phyloP scores from a whole-genome alignment of 2,888 invertebrate genomes.

The Clepsis dumicolana region DNA sequence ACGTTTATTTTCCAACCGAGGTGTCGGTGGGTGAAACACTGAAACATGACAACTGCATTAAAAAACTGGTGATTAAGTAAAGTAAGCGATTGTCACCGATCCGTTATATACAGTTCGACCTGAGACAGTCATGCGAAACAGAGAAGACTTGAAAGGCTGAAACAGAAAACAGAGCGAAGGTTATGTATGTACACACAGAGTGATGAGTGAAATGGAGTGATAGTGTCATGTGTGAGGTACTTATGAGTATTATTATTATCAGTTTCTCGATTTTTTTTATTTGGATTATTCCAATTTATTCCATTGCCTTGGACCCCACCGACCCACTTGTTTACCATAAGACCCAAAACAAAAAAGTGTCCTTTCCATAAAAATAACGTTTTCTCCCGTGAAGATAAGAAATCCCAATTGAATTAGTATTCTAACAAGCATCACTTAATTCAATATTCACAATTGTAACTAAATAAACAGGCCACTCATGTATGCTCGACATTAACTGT shows the following conservation, averaged over 20 bases:
- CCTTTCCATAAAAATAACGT: background rate
- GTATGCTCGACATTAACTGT: too few species aligned
- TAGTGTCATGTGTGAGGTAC: slow-evolving; percentile 46
- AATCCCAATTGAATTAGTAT: background rate
- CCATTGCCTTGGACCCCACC: background rate
- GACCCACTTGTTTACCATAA: slow-evolving; percentile 12
- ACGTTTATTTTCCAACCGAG: slow-evolving; percentile 98
- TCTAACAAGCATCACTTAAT: background rate
- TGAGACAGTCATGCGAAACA: slow-evolving; percentile 76
- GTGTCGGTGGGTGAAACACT: slow-evolving; percentile 97
- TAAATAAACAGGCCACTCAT: too few species aligned
- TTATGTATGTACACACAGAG: slow-evolving; percentile 78
- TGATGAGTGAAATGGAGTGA: slow-evolving; percentile 44
- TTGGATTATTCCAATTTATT: background rate
- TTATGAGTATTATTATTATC: slow-evolving; percentile 28
- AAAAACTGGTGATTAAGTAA: background rate
- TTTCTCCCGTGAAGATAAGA: background rate
- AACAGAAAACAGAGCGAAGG: slow-evolving; percentile 81
- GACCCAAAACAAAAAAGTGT: background rate
- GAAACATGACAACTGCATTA: slow-evolving; percentile 59
- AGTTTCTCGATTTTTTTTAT: slow-evolving; percentile 5
- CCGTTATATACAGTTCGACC: slow-evolving; percentile 55
- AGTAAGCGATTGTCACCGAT: slow-evolving; percentile 62
- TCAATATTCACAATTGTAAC: background rate
- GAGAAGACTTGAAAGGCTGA: slow-evolving; percentile 84